Evolutionary conservation across 2,113 vertebrate species (phyloP).

Genomic region (Galbula dea): DNA sequence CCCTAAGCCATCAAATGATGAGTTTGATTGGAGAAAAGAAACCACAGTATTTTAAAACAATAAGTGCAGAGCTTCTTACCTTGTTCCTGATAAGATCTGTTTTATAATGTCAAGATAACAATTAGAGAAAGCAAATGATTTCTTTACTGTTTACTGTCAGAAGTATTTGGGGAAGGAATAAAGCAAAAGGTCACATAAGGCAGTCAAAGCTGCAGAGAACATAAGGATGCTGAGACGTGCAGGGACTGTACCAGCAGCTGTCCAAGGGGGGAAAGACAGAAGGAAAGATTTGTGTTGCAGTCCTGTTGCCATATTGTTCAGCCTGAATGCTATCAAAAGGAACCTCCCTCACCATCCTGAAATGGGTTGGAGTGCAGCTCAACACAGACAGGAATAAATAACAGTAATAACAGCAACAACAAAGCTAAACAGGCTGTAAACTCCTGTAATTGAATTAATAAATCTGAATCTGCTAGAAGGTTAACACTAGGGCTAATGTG

Average conservation of each 20-base stretch:
- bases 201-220: not conserved
- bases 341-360: not conserved
- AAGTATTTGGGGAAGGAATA: not conserved
- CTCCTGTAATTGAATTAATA: constrained; percentile 34
- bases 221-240: not conserved
- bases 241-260: not conserved
- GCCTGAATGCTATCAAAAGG: not conserved
- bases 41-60: not conserved
- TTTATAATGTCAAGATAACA: not conserved
- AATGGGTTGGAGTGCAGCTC: not conserved
- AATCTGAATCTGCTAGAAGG: constrained; percentile 36
- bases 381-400: constrained; percentile 18
- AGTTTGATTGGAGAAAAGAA: not conserved
- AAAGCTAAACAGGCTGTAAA: constrained; percentile 29
- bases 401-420: constrained; percentile 17
- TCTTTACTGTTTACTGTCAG: not conserved
- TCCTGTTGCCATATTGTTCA: not conserved
- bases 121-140: not conserved
- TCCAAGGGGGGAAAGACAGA: not conserved
- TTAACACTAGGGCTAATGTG: not conserved
- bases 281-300: not conserved
- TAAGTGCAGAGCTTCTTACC: not conserved
- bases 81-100: not conserved
- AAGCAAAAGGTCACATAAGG: not conserved
- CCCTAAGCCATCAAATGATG: not conserved